Conservation (phyloP, 53 echinoderm and acorn worm species). For the Astropecten irregularis region DNA sequence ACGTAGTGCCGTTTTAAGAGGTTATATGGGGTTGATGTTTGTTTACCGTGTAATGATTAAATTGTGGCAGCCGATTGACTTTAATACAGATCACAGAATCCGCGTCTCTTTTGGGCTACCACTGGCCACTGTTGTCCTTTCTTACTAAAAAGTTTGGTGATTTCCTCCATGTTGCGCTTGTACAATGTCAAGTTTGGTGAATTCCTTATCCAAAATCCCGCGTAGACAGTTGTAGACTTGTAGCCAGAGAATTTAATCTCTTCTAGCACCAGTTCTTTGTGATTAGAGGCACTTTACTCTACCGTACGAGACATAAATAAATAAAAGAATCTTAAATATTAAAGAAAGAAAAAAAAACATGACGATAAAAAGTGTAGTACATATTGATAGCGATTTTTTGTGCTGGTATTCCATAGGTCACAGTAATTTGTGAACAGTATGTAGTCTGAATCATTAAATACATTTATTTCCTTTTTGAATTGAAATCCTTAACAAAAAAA, state of each 20-base stretch:
- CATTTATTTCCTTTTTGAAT: constrained; percentile 20
- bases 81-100: too few relatives aligned
- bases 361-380: constrained; percentile 17
- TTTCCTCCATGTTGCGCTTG: constrained; percentile 32
- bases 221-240: not conserved
- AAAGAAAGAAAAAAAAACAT: too few relatives aligned
- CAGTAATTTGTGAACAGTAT: constrained; percentile 4
- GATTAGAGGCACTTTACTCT: constrained; percentile 23
- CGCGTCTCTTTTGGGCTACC: constrained; percentile 51
- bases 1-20: too few relatives aligned
- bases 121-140: constrained; percentile 14
- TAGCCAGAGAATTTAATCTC: too few relatives aligned
- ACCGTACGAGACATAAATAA: not conserved
- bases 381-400: constrained; percentile 49
- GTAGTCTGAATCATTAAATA: not conserved
- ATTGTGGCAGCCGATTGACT: too few relatives aligned
- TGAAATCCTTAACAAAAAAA: constrained; percentile 27
- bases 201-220: not conserved
- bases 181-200: constrained; percentile 48
- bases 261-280: constrained; percentile 15
- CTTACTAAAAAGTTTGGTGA: not conserved
- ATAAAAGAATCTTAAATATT: constrained; percentile 17
- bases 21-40: too few relatives aligned
- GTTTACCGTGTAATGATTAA: too few relatives aligned
- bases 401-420: constrained; percentile 48